These are phyloP conservation scores for Darevskia mixta DNA, from an alignment of 2,797 vertebrate genomes.

Conservation along the genomic window DNA sequence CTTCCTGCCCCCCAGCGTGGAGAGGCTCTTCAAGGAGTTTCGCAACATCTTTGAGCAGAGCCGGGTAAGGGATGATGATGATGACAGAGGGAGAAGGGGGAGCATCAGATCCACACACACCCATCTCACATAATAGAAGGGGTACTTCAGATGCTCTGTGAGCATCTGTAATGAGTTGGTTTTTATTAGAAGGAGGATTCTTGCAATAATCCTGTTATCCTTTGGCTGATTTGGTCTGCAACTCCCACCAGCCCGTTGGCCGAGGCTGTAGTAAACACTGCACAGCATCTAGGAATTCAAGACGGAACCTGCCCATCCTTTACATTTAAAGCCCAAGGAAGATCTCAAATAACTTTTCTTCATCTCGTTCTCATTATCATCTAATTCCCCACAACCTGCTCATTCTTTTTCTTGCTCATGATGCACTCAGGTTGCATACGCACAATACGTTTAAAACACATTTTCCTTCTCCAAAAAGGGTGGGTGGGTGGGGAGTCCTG, in stretches of 20 bases:
- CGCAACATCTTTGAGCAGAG: conserved; percentile 5
- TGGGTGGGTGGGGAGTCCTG: too few relatives aligned
- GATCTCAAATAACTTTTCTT: not conserved
- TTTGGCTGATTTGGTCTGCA: too few relatives aligned
- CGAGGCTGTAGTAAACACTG: too few relatives aligned
- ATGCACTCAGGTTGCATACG: too few relatives aligned
- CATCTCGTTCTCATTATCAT: not conserved
- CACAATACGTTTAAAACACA: too few relatives aligned
- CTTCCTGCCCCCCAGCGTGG: conserved; percentile 17
- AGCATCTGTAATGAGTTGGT: not conserved
- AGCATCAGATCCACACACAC: too few relatives aligned
- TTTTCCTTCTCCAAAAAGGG: too few relatives aligned
- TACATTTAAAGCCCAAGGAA: not conserved
- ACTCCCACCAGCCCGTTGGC: too few relatives aligned
- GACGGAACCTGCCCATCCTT: not conserved
- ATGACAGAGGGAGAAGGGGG: too few relatives aligned
- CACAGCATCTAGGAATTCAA: not conserved
- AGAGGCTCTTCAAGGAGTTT: conserved; percentile 25
- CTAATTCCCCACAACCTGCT: not conserved
- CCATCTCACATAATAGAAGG: not conserved
- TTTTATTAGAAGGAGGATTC: not conserved
- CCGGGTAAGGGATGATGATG: not conserved
- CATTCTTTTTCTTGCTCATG: not conserved
- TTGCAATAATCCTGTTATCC: not conserved
- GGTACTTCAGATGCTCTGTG: not conserved